phyloP scores from a whole-genome alignment of 2,113 vertebrate genomes.

The Argyrosomus japonicus region DNA sequence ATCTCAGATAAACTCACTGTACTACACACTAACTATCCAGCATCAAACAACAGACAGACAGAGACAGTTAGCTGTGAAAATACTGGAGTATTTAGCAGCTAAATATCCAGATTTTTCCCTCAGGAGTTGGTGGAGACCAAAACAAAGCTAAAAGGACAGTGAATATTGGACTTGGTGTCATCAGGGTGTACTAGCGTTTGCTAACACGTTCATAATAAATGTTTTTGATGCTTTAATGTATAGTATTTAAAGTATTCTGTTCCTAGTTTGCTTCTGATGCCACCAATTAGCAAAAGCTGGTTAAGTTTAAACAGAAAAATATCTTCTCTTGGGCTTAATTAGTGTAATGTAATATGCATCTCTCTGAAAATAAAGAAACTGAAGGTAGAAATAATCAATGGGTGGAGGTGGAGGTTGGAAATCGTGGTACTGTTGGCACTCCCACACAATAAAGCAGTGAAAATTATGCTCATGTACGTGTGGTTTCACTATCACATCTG shows the following conservation, averaged over 20 bases:
- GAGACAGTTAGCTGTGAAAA: too few species aligned
- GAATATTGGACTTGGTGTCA: not conserved
- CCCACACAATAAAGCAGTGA: slow-evolving; percentile 3
- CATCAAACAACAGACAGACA: too few species aligned
- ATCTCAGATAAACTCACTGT: too few species aligned
- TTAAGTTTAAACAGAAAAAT: not conserved
- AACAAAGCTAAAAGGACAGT: not conserved
- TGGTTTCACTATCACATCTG: slow-evolving; percentile 16
- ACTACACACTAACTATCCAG: too few species aligned
- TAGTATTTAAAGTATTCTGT: too few species aligned
- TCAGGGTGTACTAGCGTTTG: not conserved
- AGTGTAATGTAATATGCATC: not conserved
- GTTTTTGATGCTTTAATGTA: not conserved
- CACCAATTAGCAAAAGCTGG: not conserved
- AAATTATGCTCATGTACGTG: not conserved
- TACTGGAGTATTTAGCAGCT: not conserved
- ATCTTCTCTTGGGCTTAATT: not conserved
- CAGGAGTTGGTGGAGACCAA: not conserved
- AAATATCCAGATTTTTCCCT: not conserved
- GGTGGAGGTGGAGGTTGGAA: slow-evolving; percentile 6
- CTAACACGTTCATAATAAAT: not conserved
- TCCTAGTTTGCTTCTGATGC: not conserved
- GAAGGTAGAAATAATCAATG: not conserved
- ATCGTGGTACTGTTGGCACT: not conserved
- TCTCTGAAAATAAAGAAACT: slow-evolving; percentile 2